Base-by-base conservation (phyloP, 2,113 vertebrate genomes). In the Excalfactoria chinensis region DNA sequence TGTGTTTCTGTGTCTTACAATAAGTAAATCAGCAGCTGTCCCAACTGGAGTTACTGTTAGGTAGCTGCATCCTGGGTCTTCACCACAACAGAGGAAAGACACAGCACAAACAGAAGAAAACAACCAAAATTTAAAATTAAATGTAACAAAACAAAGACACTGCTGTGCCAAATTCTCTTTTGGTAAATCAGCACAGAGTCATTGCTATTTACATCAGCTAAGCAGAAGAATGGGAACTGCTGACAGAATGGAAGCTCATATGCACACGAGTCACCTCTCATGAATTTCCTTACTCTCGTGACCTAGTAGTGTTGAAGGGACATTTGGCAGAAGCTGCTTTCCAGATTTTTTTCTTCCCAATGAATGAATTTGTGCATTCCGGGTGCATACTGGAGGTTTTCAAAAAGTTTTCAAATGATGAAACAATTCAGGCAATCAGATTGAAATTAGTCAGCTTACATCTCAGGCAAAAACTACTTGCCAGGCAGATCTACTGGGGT, bases 171-270 rank as follows among this genome's bases (percentile, higher is more conserved):
- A 87, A 89, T 82, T 84, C 46, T 86, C n/a, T 84, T 84, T 30
- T 70, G 46, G 88, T 82, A 92, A 92, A 83, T 48, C 88, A 84
- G 67, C 53, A 72, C 13, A 76, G 63, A 90, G 62, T n/a, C 73
- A 58, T 20, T 53, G 62, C 68, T 93, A 74, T 96, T 96, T 95
- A 89, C 63, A 93, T 76, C 92, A 89, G 58, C 77, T 88, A 92
- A 55, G 86, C 58, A 75, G 71, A 89, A 95, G 84, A 93, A 94
- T 64, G 93, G 92, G 92, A 95, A 90, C 62, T 88, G 90, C 90
- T 96, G 96, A 93, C 93, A 93, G 92, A 96, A 92, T 86, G 86
- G 73, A 93, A 90, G 76, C 90, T 95, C 88, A 78, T 72, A 82
- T 83, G 48, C 88, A 77, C 77, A 62, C 85, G 91, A 95, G 59